These are phyloP conservation scores for Metellina segmentata DNA, from an alignment of 2,888 invertebrate species.

Conservation along the genomic window DNA sequence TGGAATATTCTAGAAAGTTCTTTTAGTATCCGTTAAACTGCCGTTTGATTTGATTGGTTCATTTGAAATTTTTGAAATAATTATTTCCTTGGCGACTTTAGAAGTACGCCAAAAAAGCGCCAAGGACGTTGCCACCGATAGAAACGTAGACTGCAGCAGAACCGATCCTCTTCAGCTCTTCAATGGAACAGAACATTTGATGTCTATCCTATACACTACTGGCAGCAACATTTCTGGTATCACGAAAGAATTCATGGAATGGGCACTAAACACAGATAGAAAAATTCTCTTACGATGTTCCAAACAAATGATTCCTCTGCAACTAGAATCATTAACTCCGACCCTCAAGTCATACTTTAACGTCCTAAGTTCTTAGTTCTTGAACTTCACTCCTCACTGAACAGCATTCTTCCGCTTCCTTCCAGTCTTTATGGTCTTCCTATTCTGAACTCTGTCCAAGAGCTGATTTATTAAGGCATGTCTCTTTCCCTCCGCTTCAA, in stretches of 20 bases:
- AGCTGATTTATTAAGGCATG: not conserved
- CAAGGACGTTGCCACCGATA: no score
- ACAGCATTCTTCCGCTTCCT: not conserved
- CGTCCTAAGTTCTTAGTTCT: not conserved
- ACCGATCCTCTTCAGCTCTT: no score
- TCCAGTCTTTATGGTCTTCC: not conserved
- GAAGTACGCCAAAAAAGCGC: no score
- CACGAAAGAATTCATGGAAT: not conserved
- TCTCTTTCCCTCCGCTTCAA: not conserved
- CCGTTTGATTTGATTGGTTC: no score
- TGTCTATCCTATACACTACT: not conserved
- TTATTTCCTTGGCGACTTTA: no score
- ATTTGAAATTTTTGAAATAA: no score
- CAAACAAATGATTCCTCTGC: not conserved
- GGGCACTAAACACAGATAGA: not conserved
- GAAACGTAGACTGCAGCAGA: no score
- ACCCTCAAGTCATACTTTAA: not conserved
- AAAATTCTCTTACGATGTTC: not conserved
- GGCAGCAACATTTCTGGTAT: not conserved
- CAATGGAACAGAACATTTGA: not conserved
- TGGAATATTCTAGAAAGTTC: no score
- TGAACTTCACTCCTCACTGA: not conserved
- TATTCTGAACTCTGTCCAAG: not conserved
- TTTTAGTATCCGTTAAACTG: no score
- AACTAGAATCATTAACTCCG: not conserved